Evolutionary conservation across 1,140 invertebrate genomes (phyloP).

Genomic region (Druon quercuslanigerum): DNA sequence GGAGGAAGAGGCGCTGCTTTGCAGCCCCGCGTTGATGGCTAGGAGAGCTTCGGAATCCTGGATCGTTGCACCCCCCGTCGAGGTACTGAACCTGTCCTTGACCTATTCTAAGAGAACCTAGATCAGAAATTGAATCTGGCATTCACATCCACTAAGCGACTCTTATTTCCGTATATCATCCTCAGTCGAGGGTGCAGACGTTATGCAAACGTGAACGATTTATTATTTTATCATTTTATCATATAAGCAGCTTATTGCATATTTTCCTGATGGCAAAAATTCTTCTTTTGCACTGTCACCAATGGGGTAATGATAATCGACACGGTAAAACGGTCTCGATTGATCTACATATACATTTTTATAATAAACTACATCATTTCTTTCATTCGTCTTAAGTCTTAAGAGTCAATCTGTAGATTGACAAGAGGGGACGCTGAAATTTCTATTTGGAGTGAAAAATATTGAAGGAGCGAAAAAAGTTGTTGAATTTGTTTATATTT

Average conservation of each 20-base stretch:
- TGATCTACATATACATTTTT: constrained; percentile 1
- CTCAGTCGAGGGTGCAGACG: no score
- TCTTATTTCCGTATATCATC: neutral
- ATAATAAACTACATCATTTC: neutral
- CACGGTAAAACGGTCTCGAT: neutral
- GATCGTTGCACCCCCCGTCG: constrained; percentile 88
- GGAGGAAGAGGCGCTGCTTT: constrained; percentile 89
- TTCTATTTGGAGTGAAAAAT: no score
- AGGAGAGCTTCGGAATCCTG: constrained; percentile 89
- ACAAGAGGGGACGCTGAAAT: neutral
- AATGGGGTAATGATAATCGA: constrained; percentile 13
- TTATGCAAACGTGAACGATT: neutral
- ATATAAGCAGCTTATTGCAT: constrained; percentile 1
- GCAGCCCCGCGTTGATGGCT: constrained; percentile 88
- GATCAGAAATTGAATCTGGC: neutral
- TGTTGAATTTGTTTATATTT: no score
- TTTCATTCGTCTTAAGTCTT: neutral
- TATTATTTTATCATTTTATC: neutral
- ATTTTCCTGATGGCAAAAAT: neutral
- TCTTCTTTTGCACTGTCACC: constrained; percentile 9
- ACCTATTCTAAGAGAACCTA: neutral
- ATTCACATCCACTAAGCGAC: neutral
- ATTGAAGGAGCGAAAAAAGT: no score
- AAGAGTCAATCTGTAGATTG: neutral
- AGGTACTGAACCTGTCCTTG: constrained; percentile 77